A percentile compares a stretch with the other conserved stretches of the same genome.
Conservation (phyloP, 2,888 invertebrate genomes). For the Prionchulus punctatus region DNA sequence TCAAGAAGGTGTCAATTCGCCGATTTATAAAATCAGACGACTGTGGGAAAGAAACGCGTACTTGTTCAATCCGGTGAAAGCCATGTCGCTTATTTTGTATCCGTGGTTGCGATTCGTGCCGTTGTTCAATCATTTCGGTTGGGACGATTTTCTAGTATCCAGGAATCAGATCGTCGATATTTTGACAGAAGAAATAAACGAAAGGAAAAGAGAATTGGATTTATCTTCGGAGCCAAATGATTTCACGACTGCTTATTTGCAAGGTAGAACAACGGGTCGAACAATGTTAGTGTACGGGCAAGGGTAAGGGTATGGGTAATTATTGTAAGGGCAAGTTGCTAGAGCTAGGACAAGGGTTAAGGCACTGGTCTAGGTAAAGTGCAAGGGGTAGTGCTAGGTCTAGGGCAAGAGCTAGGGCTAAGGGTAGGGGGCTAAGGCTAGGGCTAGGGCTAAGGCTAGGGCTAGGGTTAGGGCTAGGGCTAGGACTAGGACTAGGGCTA, state of each 20-base stretch:
- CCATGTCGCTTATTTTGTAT: background rate
- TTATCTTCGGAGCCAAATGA: slow-evolving; percentile 14
- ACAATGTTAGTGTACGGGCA: too few relatives aligned
- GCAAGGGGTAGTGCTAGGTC: background rate
- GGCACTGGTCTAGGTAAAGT: too few relatives aligned
- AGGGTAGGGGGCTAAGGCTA: background rate
- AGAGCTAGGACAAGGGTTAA: too few relatives aligned
- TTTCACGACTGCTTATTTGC: slow-evolving; percentile 16
- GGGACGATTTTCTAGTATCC: slow-evolving; percentile 11
- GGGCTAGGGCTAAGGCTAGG: background rate
- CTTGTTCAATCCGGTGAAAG: background rate
- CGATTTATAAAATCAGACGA: background rate
- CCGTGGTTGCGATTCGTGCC: background rate
- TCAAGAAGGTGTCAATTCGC: slow-evolving; percentile 12
- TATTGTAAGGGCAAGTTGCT: too few relatives aligned
- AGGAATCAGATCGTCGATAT: too few relatives aligned
- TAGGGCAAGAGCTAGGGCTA: background rate
- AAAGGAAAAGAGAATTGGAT: slow-evolving; percentile 12
- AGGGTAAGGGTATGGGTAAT: too few relatives aligned
- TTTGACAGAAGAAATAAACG: too few relatives aligned
- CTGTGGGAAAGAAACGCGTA: background rate
- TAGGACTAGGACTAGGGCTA: background rate
- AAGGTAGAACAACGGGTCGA: too few relatives aligned
- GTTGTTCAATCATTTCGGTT: background rate
- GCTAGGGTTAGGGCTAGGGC: background rate